Evolutionary conservation across 2,888 invertebrate species (phyloP).

Genomic region (Caenorhabditis afra): DNA sequence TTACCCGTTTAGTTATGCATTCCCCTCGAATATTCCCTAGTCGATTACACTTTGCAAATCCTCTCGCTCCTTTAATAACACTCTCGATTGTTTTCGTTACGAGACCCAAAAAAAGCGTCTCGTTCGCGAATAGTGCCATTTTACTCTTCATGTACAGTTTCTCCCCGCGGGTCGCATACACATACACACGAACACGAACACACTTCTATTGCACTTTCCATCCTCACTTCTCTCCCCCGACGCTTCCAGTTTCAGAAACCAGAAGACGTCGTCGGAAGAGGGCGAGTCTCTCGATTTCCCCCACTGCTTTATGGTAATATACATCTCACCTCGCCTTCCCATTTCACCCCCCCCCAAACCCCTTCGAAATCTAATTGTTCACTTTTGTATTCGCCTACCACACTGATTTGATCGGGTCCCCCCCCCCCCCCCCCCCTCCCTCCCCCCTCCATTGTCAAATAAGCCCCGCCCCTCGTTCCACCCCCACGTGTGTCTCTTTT

Average conservation of each 20-base stretch:
- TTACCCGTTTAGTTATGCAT: too few species aligned
- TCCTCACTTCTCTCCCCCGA: not conserved
- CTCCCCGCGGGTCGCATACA: not conserved
- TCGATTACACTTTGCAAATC: conserved; percentile 1
- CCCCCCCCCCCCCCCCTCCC: not conserved
- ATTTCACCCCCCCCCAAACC: not conserved
- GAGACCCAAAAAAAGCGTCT: too few species aligned
- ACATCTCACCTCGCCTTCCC: not conserved
- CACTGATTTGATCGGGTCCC: conserved; percentile 21
- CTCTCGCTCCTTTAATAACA: not conserved
- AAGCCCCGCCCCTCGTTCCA: not conserved
- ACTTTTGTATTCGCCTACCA: conserved; percentile 3
- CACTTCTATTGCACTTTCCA: not conserved
- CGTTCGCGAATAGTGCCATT: too few species aligned
- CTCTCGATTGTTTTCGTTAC: not conserved
- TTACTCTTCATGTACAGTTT: conserved; percentile 17
- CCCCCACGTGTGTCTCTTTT: conserved; percentile 17
- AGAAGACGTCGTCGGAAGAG: not conserved
- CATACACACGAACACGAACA: too few species aligned
- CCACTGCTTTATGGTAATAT: conserved; percentile 11
- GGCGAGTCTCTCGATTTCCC: not conserved
- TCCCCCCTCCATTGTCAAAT: conserved; percentile 9
- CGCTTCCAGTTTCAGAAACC: conserved; percentile 8
- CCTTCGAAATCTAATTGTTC: conserved; percentile 18
- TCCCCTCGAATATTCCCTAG: conserved; percentile 8